These are phyloP conservation scores for Lutraria rhynchaena DNA, from an alignment of 1,140 invertebrate species.

Conservation along the genomic window DNA sequence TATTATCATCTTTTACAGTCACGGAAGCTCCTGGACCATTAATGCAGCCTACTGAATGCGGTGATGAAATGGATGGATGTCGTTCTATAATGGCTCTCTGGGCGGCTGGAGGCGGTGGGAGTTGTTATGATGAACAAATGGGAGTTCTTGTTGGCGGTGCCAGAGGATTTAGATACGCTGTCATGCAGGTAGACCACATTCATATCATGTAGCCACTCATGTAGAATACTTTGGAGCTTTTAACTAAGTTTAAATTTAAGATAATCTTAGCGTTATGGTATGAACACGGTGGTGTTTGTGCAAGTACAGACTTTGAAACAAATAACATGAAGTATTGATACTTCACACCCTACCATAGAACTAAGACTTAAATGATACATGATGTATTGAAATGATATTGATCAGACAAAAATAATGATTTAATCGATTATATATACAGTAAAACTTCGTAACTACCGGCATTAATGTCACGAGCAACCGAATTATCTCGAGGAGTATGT, in stretches of 20 bases:
- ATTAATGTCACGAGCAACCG: too few species aligned
- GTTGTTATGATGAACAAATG: conserved; percentile 60
- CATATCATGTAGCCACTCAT: background rate
- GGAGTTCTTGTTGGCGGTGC: conserved; percentile 62
- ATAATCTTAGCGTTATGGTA: background rate
- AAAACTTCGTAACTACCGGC: too few species aligned
- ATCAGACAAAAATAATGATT: too few species aligned
- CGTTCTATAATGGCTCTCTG: conserved; percentile 41
- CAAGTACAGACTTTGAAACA: too few species aligned
- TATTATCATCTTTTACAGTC: background rate
- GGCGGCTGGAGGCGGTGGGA: conserved; percentile 56
- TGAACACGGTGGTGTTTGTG: too few species aligned
- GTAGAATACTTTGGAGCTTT: background rate
- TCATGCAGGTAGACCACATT: conserved; percentile 51
- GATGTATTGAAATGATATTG: too few species aligned
- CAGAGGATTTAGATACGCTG: conserved; percentile 41
- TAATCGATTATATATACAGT: too few species aligned
- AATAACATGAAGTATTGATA: too few species aligned
- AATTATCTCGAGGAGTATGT: too few species aligned
- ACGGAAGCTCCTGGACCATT: conserved; percentile 4
- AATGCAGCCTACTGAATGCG: conserved; percentile 50
- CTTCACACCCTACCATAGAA: too few species aligned
- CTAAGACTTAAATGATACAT: too few species aligned
- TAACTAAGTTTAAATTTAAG: background rate
- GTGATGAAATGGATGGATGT: conserved; percentile 15